Evolutionary conservation across 2,888 invertebrate species (phyloP).

Genomic region (Eupithecia subumbrata): DNA sequence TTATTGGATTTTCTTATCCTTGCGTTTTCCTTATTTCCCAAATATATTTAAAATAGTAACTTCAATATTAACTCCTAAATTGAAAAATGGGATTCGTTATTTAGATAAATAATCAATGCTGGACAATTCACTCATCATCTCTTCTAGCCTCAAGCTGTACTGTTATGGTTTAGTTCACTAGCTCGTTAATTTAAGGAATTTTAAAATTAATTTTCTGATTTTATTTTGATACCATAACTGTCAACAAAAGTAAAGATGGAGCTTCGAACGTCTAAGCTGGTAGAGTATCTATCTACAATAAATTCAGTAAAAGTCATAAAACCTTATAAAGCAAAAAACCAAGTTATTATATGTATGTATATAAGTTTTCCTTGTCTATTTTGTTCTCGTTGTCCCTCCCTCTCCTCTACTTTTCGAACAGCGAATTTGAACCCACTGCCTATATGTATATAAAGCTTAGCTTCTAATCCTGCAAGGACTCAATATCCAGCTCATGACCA

Average conservation of each 20-base stretch:
- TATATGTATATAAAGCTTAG: background rate
- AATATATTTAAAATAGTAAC: slow-evolving; percentile 8
- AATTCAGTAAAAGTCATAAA: background rate
- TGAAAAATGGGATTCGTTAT: background rate
- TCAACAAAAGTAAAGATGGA: too few relatives aligned
- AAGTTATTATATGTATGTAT: background rate
- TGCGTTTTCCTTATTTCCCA: slow-evolving; percentile 26
- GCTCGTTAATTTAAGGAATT: too few relatives aligned
- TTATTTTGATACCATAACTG: too few relatives aligned
- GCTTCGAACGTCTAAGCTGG: too few relatives aligned
- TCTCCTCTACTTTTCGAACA: background rate
- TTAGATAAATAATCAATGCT: background rate
- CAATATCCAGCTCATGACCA: background rate
- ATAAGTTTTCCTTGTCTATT: background rate
- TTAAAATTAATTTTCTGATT: too few relatives aligned
- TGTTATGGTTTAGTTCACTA: too few relatives aligned
- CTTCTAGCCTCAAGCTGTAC: too few relatives aligned
- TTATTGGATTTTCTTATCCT: slow-evolving; percentile 60
- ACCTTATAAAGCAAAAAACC: background rate
- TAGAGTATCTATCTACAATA: too few relatives aligned
- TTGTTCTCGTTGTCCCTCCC: background rate
- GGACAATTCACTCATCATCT: too few relatives aligned
- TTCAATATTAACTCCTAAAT: background rate
- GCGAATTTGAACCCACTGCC: background rate
- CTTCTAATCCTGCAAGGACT: background rate